Base-by-base conservation (phyloP, 1,140 invertebrate species). In the Magallana gigas region DNA sequence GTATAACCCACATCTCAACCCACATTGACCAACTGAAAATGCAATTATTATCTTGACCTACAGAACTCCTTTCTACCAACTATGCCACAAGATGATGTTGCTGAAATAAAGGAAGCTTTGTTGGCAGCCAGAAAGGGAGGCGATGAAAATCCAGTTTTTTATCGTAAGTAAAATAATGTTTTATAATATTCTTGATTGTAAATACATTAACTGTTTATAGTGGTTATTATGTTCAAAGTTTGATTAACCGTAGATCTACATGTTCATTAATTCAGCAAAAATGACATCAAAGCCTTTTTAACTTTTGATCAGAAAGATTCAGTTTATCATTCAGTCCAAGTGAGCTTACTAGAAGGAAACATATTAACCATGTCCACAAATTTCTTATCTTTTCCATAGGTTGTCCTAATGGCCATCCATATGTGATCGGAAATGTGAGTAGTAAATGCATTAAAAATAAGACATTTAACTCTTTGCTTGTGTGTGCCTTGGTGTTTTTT, bases 401-500 rank as follows among this genome's bases (percentile, higher is more conserved):
- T 36, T 94, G 93, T 89, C 92, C 93, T 6, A 93, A 93, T 92
- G 93, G 93, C 84, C 93, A 94, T 88, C 88, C 91, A 71, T 94
- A 94, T 83, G 86, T 91, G 14, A 93, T 94, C 89, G 93, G 93
- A 71, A 88, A 94, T 91, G 93, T 94, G 88, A 92, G 92, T 92
- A 81, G 82, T 86, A 81, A 12, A 12, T 62, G 60, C 0, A n/a
- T 14, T 62, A 0, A n/a, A n/a, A n/a, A n/a, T n/a, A n/a, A n/a
- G 23, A 23, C 23, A 23, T 23, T 23, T 23, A 23, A 23, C 60
- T 62, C 60, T 62, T 6, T 62, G 4, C 18, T 16, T 62, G 14
- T 62, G 11, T 62, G 14, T 62, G 14, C 14, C 60, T 62, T n/a
- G 14, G 14, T 62, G 11, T 62, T 62, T 7, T 62, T 12, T 16